Evolutionary conservation across 1,140 invertebrate species (phyloP).

Genomic region (Rhagoletis pomonella): DNA sequence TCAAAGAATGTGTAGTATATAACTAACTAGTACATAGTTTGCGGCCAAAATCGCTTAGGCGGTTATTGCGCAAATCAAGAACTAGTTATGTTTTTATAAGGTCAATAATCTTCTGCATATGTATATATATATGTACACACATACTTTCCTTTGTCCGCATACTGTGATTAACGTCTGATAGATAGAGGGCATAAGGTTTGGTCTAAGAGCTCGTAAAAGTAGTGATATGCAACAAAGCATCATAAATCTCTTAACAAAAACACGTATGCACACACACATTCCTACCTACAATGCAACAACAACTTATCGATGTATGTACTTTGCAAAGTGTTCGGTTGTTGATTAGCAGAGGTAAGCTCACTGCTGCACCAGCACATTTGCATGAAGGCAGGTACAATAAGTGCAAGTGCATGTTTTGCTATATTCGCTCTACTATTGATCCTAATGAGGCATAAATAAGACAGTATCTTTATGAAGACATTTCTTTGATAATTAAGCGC

Average conservation of each 20-base stretch:
- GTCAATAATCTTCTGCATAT: too few relatives aligned
- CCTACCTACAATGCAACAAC: background rate
- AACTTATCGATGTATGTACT: background rate
- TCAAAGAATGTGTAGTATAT: too few relatives aligned
- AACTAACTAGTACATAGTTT: too few relatives aligned
- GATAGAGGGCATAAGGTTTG: background rate
- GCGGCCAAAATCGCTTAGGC: too few relatives aligned
- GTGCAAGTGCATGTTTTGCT: background rate
- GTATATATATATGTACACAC: too few relatives aligned
- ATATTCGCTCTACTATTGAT: background rate
- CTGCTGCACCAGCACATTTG: background rate
- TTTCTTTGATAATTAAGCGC: background rate
- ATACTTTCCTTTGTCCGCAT: too few relatives aligned
- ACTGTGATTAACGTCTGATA: too few relatives aligned
- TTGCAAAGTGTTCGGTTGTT: background rate
- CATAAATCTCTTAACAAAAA: background rate
- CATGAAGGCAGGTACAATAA: background rate
- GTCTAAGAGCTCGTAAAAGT: background rate
- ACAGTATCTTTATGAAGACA: conserved; percentile 19
- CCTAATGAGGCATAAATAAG: conserved; percentile 31
- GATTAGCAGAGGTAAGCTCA: too few relatives aligned
- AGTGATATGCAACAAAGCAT: background rate
- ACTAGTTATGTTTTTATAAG: too few relatives aligned
- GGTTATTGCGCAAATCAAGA: too few relatives aligned
- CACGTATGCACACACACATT: background rate